These are phyloP conservation scores for Stenichneumon culpator DNA, from an alignment of 2,888 invertebrate genomes.

Conservation along the genomic window DNA sequence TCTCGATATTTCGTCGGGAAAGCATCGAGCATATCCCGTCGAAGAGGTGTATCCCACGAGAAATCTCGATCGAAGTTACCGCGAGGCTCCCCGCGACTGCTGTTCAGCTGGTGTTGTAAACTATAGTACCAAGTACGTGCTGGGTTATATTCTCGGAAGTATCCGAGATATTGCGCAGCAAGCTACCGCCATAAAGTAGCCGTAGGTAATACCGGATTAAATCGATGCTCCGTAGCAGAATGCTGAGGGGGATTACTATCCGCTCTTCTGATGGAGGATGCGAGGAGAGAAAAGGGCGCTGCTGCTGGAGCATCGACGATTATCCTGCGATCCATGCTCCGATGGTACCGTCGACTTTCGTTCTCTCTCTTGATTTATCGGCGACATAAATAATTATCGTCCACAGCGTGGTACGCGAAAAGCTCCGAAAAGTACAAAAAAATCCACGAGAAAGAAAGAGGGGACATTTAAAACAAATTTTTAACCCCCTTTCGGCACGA, in stretches of 20 bases:
- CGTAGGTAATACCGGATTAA: slow-evolving; percentile 62
- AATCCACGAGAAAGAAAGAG: not conserved
- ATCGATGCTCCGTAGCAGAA: slow-evolving; percentile 57
- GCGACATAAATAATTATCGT: slow-evolving; percentile 34
- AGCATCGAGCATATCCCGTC: slow-evolving; percentile 13
- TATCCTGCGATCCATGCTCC: slow-evolving; percentile 46
- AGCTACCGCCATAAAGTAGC: slow-evolving; percentile 64
- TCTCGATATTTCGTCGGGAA: slow-evolving; percentile 14
- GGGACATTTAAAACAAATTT: not conserved
- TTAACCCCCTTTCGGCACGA: not conserved
- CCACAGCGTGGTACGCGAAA: not conserved
- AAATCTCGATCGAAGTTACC: slow-evolving; percentile 53
- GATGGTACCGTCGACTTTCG: slow-evolving; percentile 17
- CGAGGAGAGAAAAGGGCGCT: slow-evolving; percentile 15
- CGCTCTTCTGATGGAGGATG: slow-evolving; percentile 42
- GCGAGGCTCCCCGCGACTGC: slow-evolving; percentile 19
- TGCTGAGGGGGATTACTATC: slow-evolving; percentile 53
- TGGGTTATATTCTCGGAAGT: slow-evolving; percentile 49
- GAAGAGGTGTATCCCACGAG: slow-evolving; percentile 49
- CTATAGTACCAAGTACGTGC: slow-evolving; percentile 9
- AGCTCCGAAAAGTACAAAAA: not conserved
- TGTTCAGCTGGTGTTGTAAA: slow-evolving; percentile 3
- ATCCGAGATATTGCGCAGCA: slow-evolving; percentile 60
- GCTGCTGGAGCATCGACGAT: slow-evolving; percentile 24
- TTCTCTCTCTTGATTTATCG: slow-evolving; percentile 38